Base-by-base conservation (phyloP, 2,797 vertebrate genomes). In the Manis crassicaudata region DNA sequence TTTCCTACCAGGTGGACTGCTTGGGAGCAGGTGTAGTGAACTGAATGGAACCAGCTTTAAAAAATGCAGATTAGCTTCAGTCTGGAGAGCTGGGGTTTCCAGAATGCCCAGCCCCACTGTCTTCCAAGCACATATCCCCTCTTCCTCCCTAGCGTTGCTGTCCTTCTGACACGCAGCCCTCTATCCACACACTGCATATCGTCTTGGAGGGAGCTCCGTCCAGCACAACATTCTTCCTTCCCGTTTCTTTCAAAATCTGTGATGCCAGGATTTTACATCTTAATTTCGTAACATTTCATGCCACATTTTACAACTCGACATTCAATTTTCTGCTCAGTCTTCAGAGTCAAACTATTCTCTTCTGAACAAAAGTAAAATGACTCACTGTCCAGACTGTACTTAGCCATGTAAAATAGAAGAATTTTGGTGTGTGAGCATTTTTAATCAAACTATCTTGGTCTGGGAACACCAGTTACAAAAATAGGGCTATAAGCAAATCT, bases 271-370 rank as follows among this genome's bases (percentile, higher is more conserved):
- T 60, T 82, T 95, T 83, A 81, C 32, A 68, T 87, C 73, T 85
- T 83, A 67, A 92, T 95, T 92, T 96, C 37, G 46, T 25, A 95
- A 85, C 27, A 72, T 67, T 94, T 94, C 73, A 65, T 84, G 62
- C 65, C 84, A 75, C 35, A 82, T 90, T 97, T 96, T 85, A 85
- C 16, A 76, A 82, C 23, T 52, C 32, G n/a, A 72, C 80, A 72
- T 92, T 94, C 62, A 73, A 35, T 89, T 54, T 95, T 96, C 67
- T 73, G 60, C 50, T 86, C 20, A 29, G 40, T 67, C 27, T 96
- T 94, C 29, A 29, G 23, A 77, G 37, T 86, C 88, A 94, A 80
- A 73, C 35, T 81, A 50, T 92, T 92, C 52, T 90, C 16, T 86
- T 58, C 65, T 50, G 29, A 93, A 90, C 63, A 79, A 77, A 92